Conservation (phyloP, 2,888 invertebrate genomes). For the Eupithecia insigniata region DNA sequence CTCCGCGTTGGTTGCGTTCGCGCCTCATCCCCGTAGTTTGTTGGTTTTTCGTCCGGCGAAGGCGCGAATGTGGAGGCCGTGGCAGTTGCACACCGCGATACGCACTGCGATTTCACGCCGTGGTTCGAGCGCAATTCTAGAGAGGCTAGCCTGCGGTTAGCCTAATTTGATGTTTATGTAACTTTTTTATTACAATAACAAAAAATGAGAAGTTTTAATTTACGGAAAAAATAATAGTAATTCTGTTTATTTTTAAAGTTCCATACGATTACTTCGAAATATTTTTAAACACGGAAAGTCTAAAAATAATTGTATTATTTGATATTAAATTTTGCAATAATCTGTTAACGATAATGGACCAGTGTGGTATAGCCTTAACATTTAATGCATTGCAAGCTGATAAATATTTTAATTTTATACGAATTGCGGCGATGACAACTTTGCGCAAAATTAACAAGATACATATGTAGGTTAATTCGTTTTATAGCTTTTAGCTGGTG, state of each 20-base stretch:
- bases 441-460: not conserved
- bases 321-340: not conserved
- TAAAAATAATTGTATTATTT: not conserved
- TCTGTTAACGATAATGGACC: not conserved
- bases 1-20: too few species aligned
- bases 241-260: not conserved
- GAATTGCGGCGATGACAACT: constrained; percentile 1
- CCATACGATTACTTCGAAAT: not conserved
- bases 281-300: not conserved
- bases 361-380: constrained; percentile 11
- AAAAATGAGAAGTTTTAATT: too few species aligned
- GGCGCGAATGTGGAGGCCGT: too few species aligned
- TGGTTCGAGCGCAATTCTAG: too few species aligned
- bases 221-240: too few species aligned
- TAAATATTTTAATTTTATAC: constrained; percentile 19
- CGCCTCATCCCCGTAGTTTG: too few species aligned
- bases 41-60: too few species aligned
- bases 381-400: constrained; percentile 11
- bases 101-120: too few species aligned
- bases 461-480: not conserved
- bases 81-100: too few species aligned
- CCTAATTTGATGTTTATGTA: too few species aligned
- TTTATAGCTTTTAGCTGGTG: not conserved
- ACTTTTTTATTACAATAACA: too few species aligned
- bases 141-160: too few species aligned